Evolutionary conservation across 2,888 invertebrate species (phyloP).

Genomic region (Rhagonycha fulva): DNA sequence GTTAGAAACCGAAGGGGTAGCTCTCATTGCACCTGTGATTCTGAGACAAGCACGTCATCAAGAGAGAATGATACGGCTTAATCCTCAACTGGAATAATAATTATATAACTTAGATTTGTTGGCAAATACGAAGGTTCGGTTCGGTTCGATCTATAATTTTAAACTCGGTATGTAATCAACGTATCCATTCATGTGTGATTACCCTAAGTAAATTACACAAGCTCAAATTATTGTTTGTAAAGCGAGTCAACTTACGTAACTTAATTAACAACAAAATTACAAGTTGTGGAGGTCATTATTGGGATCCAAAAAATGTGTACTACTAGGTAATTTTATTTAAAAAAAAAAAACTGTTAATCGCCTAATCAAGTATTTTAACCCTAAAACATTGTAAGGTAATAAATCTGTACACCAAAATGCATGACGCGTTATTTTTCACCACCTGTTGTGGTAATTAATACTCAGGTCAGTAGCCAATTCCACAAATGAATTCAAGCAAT

Average conservation of each 20-base stretch:
- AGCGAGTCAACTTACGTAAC: neutral
- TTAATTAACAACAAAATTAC: neutral
- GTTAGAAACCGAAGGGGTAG: neutral
- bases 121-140: neutral
- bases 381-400: neutral
- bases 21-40: neutral
- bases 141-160: neutral
- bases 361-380: neutral
- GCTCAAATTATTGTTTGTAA: neutral
- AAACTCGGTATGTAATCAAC: slow-evolving; percentile 5
- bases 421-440: slow-evolving; percentile 33
- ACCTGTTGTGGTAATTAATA: slow-evolving; percentile 42
- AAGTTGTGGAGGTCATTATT: neutral
- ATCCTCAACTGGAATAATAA: neutral
- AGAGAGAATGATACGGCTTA: neutral
- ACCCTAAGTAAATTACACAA: slow-evolving; percentile 8
- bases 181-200: slow-evolving; percentile 15
- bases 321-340: neutral
- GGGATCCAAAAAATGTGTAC: neutral
- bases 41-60: neutral
- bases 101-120: neutral
- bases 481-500: slow-evolving; percentile 40
- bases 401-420: neutral
- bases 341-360: neutral
- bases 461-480: slow-evolving; percentile 39